These are phyloP conservation scores for Brachypteracias leptosomus DNA, from an alignment of 2,113 vertebrate species.

Conservation along the genomic window DNA sequence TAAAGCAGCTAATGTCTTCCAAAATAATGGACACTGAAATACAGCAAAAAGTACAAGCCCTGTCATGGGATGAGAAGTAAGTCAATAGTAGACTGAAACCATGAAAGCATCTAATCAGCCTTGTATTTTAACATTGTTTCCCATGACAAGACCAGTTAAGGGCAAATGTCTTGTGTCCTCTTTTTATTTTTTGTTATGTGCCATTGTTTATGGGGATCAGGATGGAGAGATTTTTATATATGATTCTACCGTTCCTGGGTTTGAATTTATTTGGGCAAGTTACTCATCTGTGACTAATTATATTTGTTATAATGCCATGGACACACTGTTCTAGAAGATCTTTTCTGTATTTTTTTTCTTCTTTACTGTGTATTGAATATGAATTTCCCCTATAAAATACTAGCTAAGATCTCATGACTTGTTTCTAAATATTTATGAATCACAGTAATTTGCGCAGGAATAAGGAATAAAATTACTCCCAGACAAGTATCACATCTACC, in stretches of 20 bases:
- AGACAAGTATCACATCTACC: neutral
- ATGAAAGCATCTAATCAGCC: neutral
- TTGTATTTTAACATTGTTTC: neutral
- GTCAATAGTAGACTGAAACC: neutral
- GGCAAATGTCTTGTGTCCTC: neutral
- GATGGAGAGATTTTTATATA: neutral
- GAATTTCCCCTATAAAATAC: neutral
- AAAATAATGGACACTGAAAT: neutral
- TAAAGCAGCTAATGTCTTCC: neutral
- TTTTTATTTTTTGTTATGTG: neutral
- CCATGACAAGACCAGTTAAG: neutral
- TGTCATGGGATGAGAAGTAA: neutral
- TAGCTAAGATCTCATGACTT: neutral
- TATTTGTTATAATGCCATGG: neutral
- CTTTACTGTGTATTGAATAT: neutral
- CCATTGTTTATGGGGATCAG: neutral
- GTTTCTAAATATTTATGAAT: neutral
- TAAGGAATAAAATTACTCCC: neutral
- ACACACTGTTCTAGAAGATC: neutral
- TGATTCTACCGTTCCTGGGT: neutral
- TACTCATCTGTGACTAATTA: constrained; percentile 12
- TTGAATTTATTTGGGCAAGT: neutral
- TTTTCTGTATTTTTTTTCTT: neutral
- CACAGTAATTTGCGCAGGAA: neutral
- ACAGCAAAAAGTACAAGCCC: neutral